phyloP scores from a whole-genome alignment of 2,888 invertebrate species.

The Meandrusa payeni region DNA sequence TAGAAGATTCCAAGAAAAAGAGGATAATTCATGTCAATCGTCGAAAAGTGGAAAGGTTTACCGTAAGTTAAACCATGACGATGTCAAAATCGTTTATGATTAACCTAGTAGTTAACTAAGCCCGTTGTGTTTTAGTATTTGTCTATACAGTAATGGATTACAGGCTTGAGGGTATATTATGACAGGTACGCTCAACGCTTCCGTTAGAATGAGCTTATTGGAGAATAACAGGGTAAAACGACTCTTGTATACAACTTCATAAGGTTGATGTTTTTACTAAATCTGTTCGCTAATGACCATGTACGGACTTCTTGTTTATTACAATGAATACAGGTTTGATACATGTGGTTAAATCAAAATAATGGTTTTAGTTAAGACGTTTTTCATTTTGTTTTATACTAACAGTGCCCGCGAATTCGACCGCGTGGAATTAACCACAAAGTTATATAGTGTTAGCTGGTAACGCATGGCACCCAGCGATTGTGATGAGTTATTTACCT shows the following conservation, averaged over 20 bases:
- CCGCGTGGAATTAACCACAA: too few species aligned
- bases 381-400: neutral
- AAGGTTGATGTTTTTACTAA: neutral
- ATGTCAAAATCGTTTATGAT: too few species aligned
- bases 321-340: neutral
- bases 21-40: too few species aligned
- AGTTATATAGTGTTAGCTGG: too few species aligned
- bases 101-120: too few species aligned
- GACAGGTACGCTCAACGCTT: neutral
- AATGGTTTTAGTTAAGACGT: neutral
- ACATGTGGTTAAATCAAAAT: neutral
- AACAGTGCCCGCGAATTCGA: too few species aligned
- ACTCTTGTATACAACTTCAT: neutral
- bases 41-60: too few species aligned
- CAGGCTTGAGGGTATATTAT: neutral
- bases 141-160: neutral
- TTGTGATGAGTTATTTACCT: too few species aligned
- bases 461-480: too few species aligned
- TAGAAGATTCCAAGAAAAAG: too few species aligned
- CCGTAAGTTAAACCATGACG: too few species aligned
- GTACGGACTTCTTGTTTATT: neutral
- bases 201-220: neutral
- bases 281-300: neutral
- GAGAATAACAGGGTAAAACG: neutral
- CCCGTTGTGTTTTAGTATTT: too few species aligned